Evolutionary conservation across 2,113 vertebrate species (phyloP), one percentile per base, ranked within the genome.

Genomic region (Seriola aureovittata): DNA sequence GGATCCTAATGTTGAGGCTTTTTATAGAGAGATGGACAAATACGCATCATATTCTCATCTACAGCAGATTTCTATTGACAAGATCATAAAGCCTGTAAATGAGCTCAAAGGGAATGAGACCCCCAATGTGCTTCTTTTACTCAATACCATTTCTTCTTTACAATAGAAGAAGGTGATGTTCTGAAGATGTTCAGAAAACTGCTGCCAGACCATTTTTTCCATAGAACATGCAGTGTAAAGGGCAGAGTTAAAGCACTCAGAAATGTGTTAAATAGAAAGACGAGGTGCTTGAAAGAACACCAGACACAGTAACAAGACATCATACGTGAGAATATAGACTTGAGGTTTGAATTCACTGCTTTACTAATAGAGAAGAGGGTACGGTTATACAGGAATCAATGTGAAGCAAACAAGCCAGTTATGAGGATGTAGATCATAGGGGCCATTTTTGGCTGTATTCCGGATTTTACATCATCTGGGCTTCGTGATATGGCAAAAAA

Each of bases 21-120:
- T 86, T 89, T 66, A 71, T 72, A 73, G 52, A 82, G 64, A 55
- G 66, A 52, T 80, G 54, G 58, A 48, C 34, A 46, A 54, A 74
- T 71, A 66, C 44, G 21, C 65, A 71, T 62, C 55, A 36, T 40
- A 36, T 40, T 66, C 52, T 78, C 17, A 12, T 78, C 63, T 23
- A 3, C 23, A 42, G 38, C 54, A 23, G 52, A 58, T 74, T 50
- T 21, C 25, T 62, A 44, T 80, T 76, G 55, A 80, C 60, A 65
- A 59, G 12, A 64, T 75, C 52, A 40, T 74, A 78, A 71, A 86
- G 17, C 8, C 62, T 70, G 55, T 32, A 79, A 67, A 78, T 73
- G 19, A 83, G 55, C 50, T 71, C 9, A 52, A 60, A 71, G 42
- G 10, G 69, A 69, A 77, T 34, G 68, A 78, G 40, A 57, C 34